These are phyloP conservation scores for Cavia porcellus DNA, from an alignment of 2,113 vertebrate genomes.

Conservation along the genomic window DNA sequence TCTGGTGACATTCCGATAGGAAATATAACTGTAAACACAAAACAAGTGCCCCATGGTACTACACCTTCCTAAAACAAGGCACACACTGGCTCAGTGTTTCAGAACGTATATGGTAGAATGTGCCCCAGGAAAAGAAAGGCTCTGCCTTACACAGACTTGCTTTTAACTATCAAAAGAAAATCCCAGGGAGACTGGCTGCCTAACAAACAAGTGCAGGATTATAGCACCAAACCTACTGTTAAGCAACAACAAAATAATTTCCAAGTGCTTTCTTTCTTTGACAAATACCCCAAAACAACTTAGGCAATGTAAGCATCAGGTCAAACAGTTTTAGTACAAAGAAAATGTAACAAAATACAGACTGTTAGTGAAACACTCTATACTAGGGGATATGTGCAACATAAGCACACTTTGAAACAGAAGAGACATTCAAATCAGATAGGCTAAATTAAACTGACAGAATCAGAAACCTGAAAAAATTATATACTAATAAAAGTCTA, in stretches of 20 bases:
- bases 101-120: not conserved
- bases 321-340: slow-evolving; percentile 34
- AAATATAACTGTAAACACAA: not conserved
- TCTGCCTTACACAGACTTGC: not conserved
- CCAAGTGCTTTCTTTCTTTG: slow-evolving; percentile 12
- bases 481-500: not conserved
- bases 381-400: not conserved
- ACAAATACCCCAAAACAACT: slow-evolving; percentile 45
- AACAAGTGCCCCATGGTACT: not conserved
- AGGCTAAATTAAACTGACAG: not conserved
- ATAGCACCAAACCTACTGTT: not conserved
- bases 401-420: not conserved
- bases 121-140: not conserved
- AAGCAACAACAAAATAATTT: slow-evolving; percentile 19
- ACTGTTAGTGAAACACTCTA: not conserved
- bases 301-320: not conserved
- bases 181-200: not conserved
- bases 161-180: slow-evolving; percentile 21
- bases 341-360: slow-evolving; percentile 32
- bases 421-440: not conserved
- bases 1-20: not conserved
- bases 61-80: not conserved
- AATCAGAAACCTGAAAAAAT: not conserved
- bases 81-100: not conserved
- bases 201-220: not conserved